Evolutionary conservation across 2,113 vertebrate species (phyloP).

Genomic region (Oxyruncus cristatus): DNA sequence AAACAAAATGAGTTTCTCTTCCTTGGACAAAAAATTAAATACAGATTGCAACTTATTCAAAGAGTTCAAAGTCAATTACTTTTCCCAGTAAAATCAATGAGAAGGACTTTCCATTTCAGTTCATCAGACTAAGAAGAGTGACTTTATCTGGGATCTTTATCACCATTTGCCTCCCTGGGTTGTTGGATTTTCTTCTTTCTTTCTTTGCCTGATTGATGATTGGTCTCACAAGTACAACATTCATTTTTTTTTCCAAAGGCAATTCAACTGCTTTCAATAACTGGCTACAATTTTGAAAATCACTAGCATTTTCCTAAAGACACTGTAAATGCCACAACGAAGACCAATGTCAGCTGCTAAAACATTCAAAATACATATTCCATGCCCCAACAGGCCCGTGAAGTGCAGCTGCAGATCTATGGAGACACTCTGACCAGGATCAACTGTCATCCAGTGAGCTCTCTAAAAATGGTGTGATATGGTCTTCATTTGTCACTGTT

Average conservation of each 20-base stretch:
- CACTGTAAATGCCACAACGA: not conserved
- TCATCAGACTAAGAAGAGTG: conserved; percentile 5
- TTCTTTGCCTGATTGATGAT: not conserved
- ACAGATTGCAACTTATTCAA: conserved; percentile 31
- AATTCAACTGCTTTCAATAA: not conserved
- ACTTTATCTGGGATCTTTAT: conserved; percentile 16
- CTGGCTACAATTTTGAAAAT: not conserved
- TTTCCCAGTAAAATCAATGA: conserved; percentile 41
- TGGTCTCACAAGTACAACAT: not conserved
- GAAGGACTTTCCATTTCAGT: conserved; percentile 30
- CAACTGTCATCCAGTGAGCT: not conserved
- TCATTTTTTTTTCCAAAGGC: not conserved
- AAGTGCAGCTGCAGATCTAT: not conserved
- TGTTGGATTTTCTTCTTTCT: not conserved
- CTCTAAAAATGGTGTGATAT: not conserved
- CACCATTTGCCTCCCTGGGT: not conserved
- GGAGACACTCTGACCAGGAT: not conserved
- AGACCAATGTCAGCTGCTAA: not conserved
- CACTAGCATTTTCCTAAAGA: not conserved
- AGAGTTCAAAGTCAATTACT: conserved; percentile 38
- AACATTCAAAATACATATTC: not conserved
- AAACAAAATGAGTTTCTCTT: conserved; percentile 23
- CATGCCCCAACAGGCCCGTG: not conserved
- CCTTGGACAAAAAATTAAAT: conserved; percentile 31
- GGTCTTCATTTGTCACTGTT: not conserved